phyloP scores from a whole-genome alignment of 2,888 invertebrate species.

The Sceliomorpha sp. region DNA sequence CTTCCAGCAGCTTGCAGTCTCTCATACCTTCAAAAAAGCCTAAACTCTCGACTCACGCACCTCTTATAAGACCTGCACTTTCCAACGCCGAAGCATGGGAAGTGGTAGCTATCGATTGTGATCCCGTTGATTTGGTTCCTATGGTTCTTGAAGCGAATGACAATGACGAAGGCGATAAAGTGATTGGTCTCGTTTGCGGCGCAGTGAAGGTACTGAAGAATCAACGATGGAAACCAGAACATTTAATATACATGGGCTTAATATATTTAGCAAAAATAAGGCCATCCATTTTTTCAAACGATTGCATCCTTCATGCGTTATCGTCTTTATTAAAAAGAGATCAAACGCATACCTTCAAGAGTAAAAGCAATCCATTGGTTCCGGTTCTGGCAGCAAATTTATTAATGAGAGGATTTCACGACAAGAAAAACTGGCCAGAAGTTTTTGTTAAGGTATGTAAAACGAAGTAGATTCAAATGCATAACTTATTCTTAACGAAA shows the following conservation, averaged over 20 bases:
- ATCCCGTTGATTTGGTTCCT: constrained; percentile 88
- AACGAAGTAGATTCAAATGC: background rate
- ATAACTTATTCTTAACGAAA: no score
- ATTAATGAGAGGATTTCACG: constrained; percentile 89
- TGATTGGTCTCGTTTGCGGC: constrained; percentile 91
- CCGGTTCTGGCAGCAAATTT: constrained; percentile 92
- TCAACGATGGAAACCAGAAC: constrained; percentile 91
- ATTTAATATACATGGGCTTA: constrained; percentile 87
- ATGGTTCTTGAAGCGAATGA: constrained; percentile 88
- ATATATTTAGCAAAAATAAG: constrained; percentile 90
- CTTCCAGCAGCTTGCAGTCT: no score
- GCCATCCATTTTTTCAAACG: constrained; percentile 88
- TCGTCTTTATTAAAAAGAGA: constrained; percentile 92
- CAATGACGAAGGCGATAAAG: constrained; percentile 89
- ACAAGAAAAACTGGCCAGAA: constrained; percentile 95
- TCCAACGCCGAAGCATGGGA: constrained; percentile 86
- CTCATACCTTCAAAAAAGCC: constrained; percentile 84
- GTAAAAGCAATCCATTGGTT: constrained; percentile 89
- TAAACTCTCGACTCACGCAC: constrained; percentile 79
- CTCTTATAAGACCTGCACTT: constrained; percentile 71
- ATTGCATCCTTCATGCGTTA: constrained; percentile 88
- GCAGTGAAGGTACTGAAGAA: constrained; percentile 90
- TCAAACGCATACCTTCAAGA: constrained; percentile 85
- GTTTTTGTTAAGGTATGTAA: constrained; percentile 89
- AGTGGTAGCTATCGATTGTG: constrained; percentile 88